Evolutionary conservation across 2,888 invertebrate species (phyloP).

Genomic region (Leptura quadrifasciata): DNA sequence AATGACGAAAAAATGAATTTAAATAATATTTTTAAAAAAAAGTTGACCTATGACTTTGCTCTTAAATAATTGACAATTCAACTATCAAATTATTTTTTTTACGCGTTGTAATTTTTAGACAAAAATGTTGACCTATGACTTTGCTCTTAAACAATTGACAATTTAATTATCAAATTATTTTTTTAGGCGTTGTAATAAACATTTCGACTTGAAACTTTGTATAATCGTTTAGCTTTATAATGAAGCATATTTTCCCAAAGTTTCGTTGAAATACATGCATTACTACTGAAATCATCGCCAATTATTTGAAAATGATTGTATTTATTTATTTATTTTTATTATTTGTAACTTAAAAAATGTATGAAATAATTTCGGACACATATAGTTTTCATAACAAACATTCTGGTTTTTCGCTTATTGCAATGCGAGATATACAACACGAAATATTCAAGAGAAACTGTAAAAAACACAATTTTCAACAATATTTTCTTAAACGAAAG

Average conservation of each 20-base stretch:
- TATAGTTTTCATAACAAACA: no score
- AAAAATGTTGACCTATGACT: not conserved
- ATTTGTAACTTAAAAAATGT: no score
- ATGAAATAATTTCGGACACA: no score
- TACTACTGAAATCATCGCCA: not conserved
- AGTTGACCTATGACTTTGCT: not conserved
- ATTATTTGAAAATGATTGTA: no score
- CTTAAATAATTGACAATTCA: not conserved
- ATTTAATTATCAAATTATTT: not conserved
- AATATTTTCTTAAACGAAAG: no score
- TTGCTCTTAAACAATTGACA: not conserved
- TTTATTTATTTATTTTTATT: no score
- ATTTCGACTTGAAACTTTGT: not conserved
- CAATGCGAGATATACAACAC: no score
- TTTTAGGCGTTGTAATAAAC: not conserved
- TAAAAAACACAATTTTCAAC: no score
- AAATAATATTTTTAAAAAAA: not conserved
- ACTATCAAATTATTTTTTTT: not conserved
- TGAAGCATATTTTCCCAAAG: not conserved
- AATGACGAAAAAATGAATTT: not conserved
- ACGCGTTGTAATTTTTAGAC: not conserved
- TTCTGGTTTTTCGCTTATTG: no score
- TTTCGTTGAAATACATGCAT: not conserved
- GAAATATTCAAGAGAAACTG: no score
- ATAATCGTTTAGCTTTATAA: not conserved